Evolutionary conservation across 2,797 vertebrate species (phyloP).

Genomic region (Bradypodion pumilum): DNA sequence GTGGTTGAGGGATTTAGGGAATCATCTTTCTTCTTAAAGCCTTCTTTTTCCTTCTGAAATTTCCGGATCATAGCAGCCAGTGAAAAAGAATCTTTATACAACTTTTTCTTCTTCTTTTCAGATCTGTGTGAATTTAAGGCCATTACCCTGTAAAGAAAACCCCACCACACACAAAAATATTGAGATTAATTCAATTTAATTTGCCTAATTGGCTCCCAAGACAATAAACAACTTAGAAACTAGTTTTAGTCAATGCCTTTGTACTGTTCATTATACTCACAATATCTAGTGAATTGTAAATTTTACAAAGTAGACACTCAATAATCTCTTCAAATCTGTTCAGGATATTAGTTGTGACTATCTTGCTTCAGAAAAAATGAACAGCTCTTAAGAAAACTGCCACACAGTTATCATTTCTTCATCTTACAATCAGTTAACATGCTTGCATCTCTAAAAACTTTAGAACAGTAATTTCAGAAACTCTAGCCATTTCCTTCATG

Average conservation of each 20-base stretch:
- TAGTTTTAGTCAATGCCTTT: neutral
- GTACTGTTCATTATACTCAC: neutral
- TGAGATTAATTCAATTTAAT: neutral
- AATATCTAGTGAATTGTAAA: neutral
- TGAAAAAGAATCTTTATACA: conserved; percentile 92
- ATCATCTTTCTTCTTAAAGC: conserved; percentile 85
- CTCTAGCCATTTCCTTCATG: neutral
- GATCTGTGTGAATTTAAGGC: conserved; percentile 90
- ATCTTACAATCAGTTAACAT: neutral
- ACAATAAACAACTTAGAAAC: neutral
- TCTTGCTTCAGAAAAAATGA: neutral
- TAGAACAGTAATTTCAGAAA: neutral
- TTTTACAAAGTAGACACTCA: neutral
- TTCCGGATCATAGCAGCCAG: conserved; percentile 95
- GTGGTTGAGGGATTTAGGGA: conserved; percentile 68
- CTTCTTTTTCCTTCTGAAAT: conserved; percentile 94
- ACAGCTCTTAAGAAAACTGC: neutral
- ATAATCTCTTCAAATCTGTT: neutral
- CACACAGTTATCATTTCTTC: neutral
- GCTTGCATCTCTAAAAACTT: neutral
- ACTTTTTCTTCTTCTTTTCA: conserved; percentile 98
- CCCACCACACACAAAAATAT: no score
- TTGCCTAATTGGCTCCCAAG: neutral
- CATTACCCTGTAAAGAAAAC: conserved; percentile 80
- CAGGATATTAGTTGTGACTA: neutral